Conservation (phyloP, 92 coral and sea anemone genomes). For the Porites rus region DNA sequence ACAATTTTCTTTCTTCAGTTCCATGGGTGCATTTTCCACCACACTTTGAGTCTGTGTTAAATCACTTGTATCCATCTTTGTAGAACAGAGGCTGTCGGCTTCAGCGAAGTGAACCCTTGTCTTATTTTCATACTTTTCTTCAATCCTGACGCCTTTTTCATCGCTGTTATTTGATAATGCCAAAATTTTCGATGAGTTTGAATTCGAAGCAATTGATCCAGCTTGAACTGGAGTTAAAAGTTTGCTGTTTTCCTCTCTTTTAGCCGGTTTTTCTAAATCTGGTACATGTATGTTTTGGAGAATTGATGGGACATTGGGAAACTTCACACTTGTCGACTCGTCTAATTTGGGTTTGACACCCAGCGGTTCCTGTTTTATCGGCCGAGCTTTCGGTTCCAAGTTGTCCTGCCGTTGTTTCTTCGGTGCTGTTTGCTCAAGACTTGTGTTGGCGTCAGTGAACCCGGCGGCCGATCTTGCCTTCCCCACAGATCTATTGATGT, state of each 20-base stretch:
- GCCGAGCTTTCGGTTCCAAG: background rate
- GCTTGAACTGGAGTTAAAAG: background rate
- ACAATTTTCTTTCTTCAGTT: conserved; percentile 27
- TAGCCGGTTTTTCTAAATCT: background rate
- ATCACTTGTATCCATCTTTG: background rate
- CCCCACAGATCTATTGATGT: background rate
- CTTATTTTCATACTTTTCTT: conserved; percentile 3
- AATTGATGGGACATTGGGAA: background rate
- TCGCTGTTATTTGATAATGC: background rate
- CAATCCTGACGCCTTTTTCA: conserved; percentile 1
- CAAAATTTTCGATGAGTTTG: background rate
- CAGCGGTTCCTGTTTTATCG: conserved; percentile 8
- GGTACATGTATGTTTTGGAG: background rate
- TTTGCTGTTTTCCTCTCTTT: background rate
- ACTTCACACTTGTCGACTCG: background rate
- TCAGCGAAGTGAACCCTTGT: conserved; percentile 21
- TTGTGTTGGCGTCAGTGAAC: background rate
- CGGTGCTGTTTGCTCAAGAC: background rate
- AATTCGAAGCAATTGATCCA: background rate
- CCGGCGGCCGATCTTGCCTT: conserved; percentile 33
- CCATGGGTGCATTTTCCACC: background rate
- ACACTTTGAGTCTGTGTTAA: conserved; percentile 29
- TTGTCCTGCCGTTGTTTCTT: background rate
- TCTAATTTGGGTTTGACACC: background rate
- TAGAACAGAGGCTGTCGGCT: background rate